Evolutionary conservation across 2,888 invertebrate species (phyloP).

Genomic region (Chalcis sispes): DNA sequence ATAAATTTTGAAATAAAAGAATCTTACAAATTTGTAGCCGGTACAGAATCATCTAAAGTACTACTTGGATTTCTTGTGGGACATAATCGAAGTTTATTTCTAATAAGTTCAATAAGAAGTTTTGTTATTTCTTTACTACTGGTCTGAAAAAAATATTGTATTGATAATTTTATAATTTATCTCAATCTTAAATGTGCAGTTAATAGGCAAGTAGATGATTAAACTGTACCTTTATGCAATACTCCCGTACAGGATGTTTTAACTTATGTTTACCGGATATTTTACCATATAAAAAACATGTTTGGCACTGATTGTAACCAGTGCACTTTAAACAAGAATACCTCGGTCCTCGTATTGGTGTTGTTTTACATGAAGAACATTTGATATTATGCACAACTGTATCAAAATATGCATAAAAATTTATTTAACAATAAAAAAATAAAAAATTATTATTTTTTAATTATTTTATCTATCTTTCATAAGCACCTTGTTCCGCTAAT

Average conservation of each 20-base stretch:
- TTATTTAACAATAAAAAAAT: too few relatives aligned
- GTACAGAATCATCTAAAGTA: constrained; percentile 66
- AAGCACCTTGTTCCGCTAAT: constrained; percentile 79
- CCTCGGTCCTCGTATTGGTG: constrained; percentile 79
- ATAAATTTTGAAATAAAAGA: not conserved
- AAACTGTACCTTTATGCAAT: constrained; percentile 77
- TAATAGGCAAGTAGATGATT: too few relatives aligned
- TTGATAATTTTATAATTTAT: constrained; percentile 21
- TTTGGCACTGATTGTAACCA: constrained; percentile 82
- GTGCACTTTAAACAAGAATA: constrained; percentile 83
- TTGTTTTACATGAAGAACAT: constrained; percentile 80
- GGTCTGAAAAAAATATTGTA: constrained; percentile 63
- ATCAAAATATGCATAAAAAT: constrained; percentile 54
- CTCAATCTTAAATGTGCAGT: not conserved
- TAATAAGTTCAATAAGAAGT: constrained; percentile 71
- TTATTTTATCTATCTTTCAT: not conserved
- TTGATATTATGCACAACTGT: constrained; percentile 79
- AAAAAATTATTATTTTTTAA: not conserved
- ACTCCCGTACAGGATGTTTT: constrained; percentile 82
- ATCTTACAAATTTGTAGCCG: constrained; percentile 64
- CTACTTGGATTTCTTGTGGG: constrained; percentile 66
- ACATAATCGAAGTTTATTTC: constrained; percentile 73
- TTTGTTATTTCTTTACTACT: constrained; percentile 72
- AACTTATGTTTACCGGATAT: constrained; percentile 81
- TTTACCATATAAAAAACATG: constrained; percentile 82